Conservation (phyloP, 2,797 vertebrate species). For the Sebastes miniatus region DNA sequence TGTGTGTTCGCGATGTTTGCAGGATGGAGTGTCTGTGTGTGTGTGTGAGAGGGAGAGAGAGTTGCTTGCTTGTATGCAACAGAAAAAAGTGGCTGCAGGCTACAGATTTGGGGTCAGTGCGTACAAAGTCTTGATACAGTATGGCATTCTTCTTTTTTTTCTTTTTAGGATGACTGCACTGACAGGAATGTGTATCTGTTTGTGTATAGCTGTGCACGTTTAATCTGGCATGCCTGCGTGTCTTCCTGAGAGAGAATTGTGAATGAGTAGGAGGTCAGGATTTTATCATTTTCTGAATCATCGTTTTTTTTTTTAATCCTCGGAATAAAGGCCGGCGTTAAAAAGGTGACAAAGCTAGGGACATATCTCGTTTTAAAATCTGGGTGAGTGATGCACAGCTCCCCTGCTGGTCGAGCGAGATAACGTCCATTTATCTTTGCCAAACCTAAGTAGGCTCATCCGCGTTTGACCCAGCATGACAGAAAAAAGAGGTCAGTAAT, state of each 20-base stretch:
- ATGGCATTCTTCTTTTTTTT: conserved; percentile 26
- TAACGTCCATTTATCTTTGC: conserved; percentile 43
- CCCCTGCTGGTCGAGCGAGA: conserved; percentile 57
- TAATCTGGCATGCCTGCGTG: not conserved
- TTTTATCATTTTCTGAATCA: conserved; percentile 14
- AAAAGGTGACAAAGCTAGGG: not conserved
- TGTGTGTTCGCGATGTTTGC: conserved; percentile 26
- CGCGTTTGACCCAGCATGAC: conserved; percentile 67
- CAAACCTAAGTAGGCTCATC: conserved; percentile 70
- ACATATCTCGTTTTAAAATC: conserved; percentile 17
- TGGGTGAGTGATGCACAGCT: conserved; percentile 32
- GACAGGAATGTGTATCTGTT: not conserved
- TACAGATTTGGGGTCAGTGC: conserved; percentile 67
- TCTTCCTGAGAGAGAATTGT: conserved; percentile 12
- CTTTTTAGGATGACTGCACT: conserved; percentile 16
- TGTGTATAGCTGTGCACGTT: not conserved
- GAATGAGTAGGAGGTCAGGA: conserved; percentile 29
- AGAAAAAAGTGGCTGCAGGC: conserved; percentile 57
- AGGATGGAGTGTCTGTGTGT: conserved; percentile 6
- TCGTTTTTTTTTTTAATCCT: not conserved
- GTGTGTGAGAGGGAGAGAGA: not conserved
- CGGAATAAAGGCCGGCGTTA: conserved; percentile 13
- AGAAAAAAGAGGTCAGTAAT: conserved; percentile 66
- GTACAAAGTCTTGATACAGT: conserved; percentile 46
- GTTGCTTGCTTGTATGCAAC: conserved; percentile 31